Evolutionary conservation across 1,140 invertebrate species (phyloP), one percentile per base, ranked within the genome.

Genomic region (Drosophila obscura): DNA sequence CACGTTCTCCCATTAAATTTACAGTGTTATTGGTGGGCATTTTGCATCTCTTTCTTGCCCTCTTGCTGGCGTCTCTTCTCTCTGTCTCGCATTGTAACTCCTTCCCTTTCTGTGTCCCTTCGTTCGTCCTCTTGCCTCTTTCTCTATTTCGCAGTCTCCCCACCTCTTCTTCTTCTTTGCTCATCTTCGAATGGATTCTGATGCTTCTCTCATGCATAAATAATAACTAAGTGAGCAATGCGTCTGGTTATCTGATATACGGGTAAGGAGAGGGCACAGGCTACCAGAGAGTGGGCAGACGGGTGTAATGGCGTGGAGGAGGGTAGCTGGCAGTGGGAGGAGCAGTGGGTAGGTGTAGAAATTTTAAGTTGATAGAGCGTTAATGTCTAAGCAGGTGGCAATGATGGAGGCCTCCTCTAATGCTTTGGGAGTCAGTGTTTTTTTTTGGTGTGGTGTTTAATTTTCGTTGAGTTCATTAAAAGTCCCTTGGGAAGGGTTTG

Each of bases 191-290:
- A 39, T 39, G 35, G 11, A 39, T 39, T 39, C 11, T 11, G 11
- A 39, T 39, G 35, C 35, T 13, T 39, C 11, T 13, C 73, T 67
- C 73, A 76, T 76, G 64, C 73, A 76, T 76, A 76, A 76, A 76
- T 76, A 76, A 76, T 76, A 76, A 66, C 62, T 55, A 75, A 76
- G 73, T 76, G 73, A 76, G 73, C 73, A 76, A 76, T 56, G 73
- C 72, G 73, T 76, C 73, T 58, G 72, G 71, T 75, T 66, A 75
- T 53, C 56, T 66, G 73, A 76, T 67, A 61, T 74, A 22, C 6
- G 45, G 5, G 22, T 24, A 24, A 24, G 22, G 22, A 24, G 22
- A 28, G 26, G 1, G 7, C 1, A 7, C 5, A 28, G 4, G 4
- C 4, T 13, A 5, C 35, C 3, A 39, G 11, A 39, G 1, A 13